Evolutionary conservation across 2,113 vertebrate genomes (phyloP), one percentile per base, ranked within the genome.

Genomic region (Gambusia affinis): DNA sequence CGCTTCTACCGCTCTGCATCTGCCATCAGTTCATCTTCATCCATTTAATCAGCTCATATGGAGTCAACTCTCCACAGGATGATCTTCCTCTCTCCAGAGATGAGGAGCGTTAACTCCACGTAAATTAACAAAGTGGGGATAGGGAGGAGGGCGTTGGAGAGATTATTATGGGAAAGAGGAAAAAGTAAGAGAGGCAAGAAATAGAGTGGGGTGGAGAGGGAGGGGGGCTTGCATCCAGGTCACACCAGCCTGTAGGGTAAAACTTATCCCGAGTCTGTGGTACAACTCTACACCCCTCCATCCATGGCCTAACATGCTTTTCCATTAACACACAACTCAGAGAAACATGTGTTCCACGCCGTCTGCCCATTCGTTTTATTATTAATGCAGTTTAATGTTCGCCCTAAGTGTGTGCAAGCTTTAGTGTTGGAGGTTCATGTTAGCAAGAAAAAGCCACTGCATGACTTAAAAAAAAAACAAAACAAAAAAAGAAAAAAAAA

Each of bases 351-450:
- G 84, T 87, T 92, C 76, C 66, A 79, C 51, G 39, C 81, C 4
- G 47, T 81, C 81, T 87, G 75, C 77, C 64, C n/a, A 64, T 80
- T 87, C 78, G 8, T 83, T 93, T 81, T 85, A 92, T 91, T 90
- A 92, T 92, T 92, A 83, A 92, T 90, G 79, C 64, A 60, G 78
- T 80, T 91, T 91, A 91, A 87, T 89, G 84, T 85, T 79, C 62
- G 67, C 72, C 68, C 86, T 86, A 78, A 86, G 78, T 69, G 75
- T 72, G 75, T 66, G 78, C 73, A 78, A 66, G 79, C 30, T 37
- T 80, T 80, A 79, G 75, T 74, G 87, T 70, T 86, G 42, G 72
- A 73, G 66, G 73, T 77, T 57, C 70, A 68, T 79, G 79, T 86
- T 84, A 79, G 87, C 79, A 73, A 83, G 42, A 87, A 87, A 3